Evolutionary conservation across 2,888 invertebrate genomes (phyloP).

Genomic region (Blastobasis adustella): DNA sequence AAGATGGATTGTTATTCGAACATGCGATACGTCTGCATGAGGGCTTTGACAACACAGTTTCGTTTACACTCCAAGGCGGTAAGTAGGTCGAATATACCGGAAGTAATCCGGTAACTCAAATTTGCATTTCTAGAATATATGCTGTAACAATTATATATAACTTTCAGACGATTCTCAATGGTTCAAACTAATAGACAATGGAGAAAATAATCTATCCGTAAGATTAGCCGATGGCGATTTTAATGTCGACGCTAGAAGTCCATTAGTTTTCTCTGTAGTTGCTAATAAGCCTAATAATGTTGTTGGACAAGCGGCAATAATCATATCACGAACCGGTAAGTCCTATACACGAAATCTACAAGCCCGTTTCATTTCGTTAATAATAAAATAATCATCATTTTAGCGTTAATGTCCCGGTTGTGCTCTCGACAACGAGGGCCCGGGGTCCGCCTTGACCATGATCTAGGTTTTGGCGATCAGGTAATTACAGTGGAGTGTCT

Average conservation of each 20-base stretch:
- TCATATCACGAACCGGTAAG: slow-evolving; percentile 4
- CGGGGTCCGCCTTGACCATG: too few relatives aligned
- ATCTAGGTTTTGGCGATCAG: too few relatives aligned
- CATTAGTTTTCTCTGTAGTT: slow-evolving; percentile 21
- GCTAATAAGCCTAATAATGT: slow-evolving; percentile 20
- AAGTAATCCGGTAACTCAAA: neutral
- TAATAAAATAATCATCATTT: too few relatives aligned
- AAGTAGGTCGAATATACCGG: slow-evolving; percentile 10
- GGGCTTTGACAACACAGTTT: slow-evolving; percentile 25
- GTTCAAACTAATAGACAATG: slow-evolving; percentile 16
- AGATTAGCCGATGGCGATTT: slow-evolving; percentile 1
- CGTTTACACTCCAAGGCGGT: slow-evolving; percentile 28
- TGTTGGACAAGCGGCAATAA: slow-evolving; percentile 18
- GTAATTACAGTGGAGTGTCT: too few relatives aligned
- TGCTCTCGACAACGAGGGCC: too few relatives aligned
- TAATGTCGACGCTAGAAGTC: slow-evolving; percentile 12
- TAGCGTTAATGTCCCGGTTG: too few relatives aligned
- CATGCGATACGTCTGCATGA: slow-evolving; percentile 22
- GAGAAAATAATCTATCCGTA: slow-evolving; percentile 4
- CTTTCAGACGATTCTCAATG: slow-evolving; percentile 22
- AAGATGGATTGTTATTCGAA: slow-evolving; percentile 21
- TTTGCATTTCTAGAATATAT: too few relatives aligned
- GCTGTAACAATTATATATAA: neutral
- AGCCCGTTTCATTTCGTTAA: too few relatives aligned
- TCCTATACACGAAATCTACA: too few relatives aligned